These are phyloP conservation scores for Drosophila neoperkinsi DNA, from an alignment of 2,888 invertebrate genomes.

Conservation along the genomic window DNA sequence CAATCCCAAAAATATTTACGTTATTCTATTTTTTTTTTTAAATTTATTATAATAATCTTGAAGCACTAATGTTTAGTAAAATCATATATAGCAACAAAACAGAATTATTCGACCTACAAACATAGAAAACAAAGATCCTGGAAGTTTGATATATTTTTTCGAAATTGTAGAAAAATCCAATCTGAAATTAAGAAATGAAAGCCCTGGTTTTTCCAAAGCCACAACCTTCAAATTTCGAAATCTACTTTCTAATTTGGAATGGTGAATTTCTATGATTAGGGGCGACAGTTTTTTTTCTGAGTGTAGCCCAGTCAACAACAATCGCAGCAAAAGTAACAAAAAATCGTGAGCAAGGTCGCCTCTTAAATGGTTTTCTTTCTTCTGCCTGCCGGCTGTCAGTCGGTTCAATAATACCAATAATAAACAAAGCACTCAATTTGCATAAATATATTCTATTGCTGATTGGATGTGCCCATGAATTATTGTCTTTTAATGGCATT, in stretches of 20 bases:
- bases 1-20: not conserved
- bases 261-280: not conserved
- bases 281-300: not conserved
- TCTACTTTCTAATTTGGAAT: not conserved
- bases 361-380: conserved; percentile 52
- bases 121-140: no score
- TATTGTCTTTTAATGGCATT: conserved; percentile 69
- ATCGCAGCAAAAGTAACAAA: conserved; percentile 4
- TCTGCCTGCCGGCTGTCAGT: conserved; percentile 28
- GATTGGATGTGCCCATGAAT: conserved; percentile 74
- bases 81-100: no score
- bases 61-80: not conserved
- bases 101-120: no score
- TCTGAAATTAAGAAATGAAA: not conserved
- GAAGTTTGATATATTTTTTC: not conserved
- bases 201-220: not conserved
- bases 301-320: conserved; percentile 8
- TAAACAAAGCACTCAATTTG: conserved; percentile 47
- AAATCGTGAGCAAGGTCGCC: conserved; percentile 59
- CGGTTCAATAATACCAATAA: conserved; percentile 10
- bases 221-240: not conserved
- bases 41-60: not conserved
- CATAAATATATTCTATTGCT: conserved; percentile 69
- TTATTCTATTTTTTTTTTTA: no score
- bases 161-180: not conserved